phyloP scores from a whole-genome alignment of 2,888 invertebrate species.

The Neoascia interrupta region DNA sequence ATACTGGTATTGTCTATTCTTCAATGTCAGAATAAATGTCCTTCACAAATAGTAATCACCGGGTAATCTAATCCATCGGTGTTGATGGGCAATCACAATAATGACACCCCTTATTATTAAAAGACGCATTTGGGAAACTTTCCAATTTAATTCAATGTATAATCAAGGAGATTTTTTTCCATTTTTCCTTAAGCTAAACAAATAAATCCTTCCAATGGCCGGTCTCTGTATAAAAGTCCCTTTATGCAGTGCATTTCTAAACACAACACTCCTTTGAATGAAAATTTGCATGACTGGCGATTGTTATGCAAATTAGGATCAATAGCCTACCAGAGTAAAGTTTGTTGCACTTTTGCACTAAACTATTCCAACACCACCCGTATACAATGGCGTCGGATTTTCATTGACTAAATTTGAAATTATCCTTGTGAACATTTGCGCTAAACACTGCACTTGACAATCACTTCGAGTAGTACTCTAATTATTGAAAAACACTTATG shows the following conservation, averaged over 20 bases:
- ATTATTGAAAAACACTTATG: not conserved
- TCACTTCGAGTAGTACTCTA: conserved; percentile 43
- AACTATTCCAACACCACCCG: conserved; percentile 6
- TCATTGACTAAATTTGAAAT: conserved; percentile 47
- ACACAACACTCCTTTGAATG: not conserved
- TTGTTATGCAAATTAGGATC: conserved; percentile 68
- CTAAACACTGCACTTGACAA: conserved; percentile 65
- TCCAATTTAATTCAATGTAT: not conserved
- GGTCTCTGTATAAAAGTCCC: not conserved
- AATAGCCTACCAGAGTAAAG: conserved; percentile 61
- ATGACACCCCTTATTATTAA: not conserved
- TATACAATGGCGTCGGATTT: conserved; percentile 29
- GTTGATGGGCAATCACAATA: no score
- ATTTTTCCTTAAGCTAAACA: not conserved
- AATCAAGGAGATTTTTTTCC: not conserved
- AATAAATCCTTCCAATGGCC: not conserved
- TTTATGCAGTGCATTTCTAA: conserved; percentile 28
- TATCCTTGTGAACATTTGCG: no score
- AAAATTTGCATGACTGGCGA: conserved; percentile 62
- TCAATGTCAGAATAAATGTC: conserved; percentile 3
- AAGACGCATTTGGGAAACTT: not conserved
- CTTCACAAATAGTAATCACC: not conserved
- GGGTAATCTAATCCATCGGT: no score
- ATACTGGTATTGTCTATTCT: no score
- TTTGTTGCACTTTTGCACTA: conserved; percentile 63